phyloP scores from a whole-genome alignment of 2,113 vertebrate species.

The Nestor notabilis region DNA sequence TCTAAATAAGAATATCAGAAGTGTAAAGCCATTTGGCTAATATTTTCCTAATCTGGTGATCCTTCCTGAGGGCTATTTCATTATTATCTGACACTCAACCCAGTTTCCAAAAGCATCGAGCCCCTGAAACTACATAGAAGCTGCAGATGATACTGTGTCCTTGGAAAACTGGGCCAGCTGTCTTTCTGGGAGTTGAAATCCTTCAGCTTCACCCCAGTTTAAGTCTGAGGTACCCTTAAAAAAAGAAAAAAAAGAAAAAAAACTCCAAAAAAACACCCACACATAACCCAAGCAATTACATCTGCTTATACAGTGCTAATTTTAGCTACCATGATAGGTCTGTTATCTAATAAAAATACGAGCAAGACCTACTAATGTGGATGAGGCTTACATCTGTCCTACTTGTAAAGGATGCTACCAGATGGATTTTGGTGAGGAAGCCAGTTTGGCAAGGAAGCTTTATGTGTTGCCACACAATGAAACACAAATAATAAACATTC shows the following conservation, averaged over 20 bases:
- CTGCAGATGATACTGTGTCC: not conserved
- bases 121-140: not conserved
- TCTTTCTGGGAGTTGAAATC: not conserved
- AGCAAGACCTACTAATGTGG: not conserved
- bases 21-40: not conserved
- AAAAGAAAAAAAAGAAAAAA: not conserved
- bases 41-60: not conserved
- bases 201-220: not conserved
- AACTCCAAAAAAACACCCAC: no score
- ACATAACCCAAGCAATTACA: not conserved
- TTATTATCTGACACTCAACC: not conserved
- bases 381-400: not conserved
- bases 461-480: not conserved
- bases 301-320: not conserved
- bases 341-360: not conserved
- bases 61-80: not conserved
- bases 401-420: not conserved
- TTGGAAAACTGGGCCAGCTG: not conserved
- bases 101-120: conserved; percentile 4
- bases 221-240: not conserved
- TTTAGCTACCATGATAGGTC: not conserved
- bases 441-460: not conserved
- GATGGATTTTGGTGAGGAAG: not conserved
- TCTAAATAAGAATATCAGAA: not conserved
- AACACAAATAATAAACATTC: not conserved